phyloP scores from a whole-genome alignment of 2,888 invertebrate genomes.

The Schizaphis graminum region DNA sequence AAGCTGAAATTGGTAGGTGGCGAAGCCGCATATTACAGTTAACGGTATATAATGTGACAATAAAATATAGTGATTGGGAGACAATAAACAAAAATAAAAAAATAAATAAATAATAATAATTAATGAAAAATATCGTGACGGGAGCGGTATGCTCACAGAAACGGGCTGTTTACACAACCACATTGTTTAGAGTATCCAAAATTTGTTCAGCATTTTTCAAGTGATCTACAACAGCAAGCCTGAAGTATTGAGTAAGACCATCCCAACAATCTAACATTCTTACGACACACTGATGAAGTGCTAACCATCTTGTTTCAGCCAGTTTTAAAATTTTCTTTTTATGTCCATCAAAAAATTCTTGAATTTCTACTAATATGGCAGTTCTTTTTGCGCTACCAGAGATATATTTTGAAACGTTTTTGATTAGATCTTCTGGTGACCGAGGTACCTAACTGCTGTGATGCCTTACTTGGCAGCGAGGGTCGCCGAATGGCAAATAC shows the following conservation, averaged over 20 bases:
- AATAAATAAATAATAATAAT: no score
- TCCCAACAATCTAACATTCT: no score
- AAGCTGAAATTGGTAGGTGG: no score
- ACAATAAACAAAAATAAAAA: no score
- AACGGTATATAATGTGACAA: no score
- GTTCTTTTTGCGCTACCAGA: constrained; percentile 1
- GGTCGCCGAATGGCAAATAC: neutral
- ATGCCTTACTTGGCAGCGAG: neutral
- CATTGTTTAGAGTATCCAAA: no score
- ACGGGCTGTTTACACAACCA: no score
- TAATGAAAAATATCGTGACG: no score
- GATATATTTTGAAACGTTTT: neutral
- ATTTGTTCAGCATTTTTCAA: constrained; percentile 11
- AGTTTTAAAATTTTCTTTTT: constrained; percentile 24
- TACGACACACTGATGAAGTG: neutral
- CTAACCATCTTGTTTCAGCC: constrained; percentile 28
- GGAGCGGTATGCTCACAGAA: no score
- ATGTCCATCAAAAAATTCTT: constrained; percentile 3
- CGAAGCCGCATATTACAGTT: no score
- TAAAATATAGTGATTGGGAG: no score
- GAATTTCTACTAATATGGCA: constrained; percentile 29
- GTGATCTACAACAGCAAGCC: neutral
- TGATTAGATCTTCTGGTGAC: neutral
- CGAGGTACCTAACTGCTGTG: neutral
- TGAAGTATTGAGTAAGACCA: neutral